Base-by-base conservation (phyloP, 2,113 vertebrate genomes). In the Ibidorhyncha struthersii region DNA sequence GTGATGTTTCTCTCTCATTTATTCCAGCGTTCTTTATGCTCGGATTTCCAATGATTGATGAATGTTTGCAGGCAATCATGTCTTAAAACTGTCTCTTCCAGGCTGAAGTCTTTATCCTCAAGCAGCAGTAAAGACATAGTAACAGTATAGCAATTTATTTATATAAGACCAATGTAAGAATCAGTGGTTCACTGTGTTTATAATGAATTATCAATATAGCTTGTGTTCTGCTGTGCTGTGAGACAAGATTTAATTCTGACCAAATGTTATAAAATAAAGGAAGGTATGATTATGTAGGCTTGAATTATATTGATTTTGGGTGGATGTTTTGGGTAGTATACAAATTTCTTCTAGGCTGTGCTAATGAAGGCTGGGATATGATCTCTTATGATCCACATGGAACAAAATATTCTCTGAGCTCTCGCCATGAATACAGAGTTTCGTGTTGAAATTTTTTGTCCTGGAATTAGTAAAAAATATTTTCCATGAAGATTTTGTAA, bases 261-360 rank as follows among this genome's bases (percentile, higher is more conserved):
- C 47, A 84, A 90, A 84, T 45, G 23, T 50, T 84, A 52, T 55
- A 88, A 66, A 77, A 82, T 49, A 67, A 89, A 80, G 53, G 85
- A 67, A 95, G 8, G 5, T 38, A 80, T 93, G 56, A 76, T 95
- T 92, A 85, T 73, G 85, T 90, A 92, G 65, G 63, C 50, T 94
- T 91, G 52, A 72, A 77, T 82, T 92, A 10, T 95, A 13, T 72
- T 80, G 88, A 71, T 93, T 97, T 96, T 74, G 52, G 66, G 62
- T 82, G 9, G 4, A 5, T 85, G 1, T 80, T 89, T 92, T 89
- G 36, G 34, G 70, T 38, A 50, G 36, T 53, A 82, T 81, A 73
- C 36, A 94, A 70, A 61, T 41, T 58, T 79, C 16, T 81, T 89
- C 72, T 77, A 66, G 41, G 10, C 13, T 83, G 10, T 76, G 21